These are phyloP conservation scores for Petrophora chlorosata DNA, from an alignment of 2,888 invertebrate species.

Conservation along the genomic window DNA sequence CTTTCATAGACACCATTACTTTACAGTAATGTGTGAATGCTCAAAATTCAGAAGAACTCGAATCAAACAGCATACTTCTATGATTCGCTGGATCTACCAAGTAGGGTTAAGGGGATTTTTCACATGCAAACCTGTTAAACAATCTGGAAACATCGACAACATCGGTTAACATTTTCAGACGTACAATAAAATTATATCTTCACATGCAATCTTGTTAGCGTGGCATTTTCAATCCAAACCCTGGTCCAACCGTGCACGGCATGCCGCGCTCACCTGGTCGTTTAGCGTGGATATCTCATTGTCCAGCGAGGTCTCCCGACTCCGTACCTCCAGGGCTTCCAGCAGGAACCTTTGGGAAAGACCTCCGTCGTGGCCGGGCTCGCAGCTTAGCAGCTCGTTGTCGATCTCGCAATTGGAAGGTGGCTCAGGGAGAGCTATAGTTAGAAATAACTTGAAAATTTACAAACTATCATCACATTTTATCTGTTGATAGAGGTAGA, in stretches of 20 bases:
- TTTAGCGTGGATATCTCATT: conserved; percentile 86
- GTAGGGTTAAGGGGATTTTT: too few species aligned
- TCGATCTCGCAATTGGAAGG: conserved; percentile 90
- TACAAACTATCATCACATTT: too few species aligned
- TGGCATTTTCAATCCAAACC: not conserved
- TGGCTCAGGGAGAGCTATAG: conserved; percentile 88
- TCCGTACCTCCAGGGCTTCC: conserved; percentile 88
- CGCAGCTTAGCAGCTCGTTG: conserved; percentile 87
- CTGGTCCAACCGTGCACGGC: conserved; percentile 31
- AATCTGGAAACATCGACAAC: too few species aligned
- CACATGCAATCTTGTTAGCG: conserved; percentile 7
- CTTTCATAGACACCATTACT: too few species aligned
- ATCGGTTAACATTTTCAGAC: too few species aligned
- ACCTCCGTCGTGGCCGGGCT: conserved; percentile 92
- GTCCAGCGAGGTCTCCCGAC: conserved; percentile 72
- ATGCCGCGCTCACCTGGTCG: conserved; percentile 83
- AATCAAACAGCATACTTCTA: too few species aligned
- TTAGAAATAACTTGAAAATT: not conserved
- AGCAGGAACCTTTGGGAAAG: conserved; percentile 91
- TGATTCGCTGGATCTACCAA: too few species aligned
- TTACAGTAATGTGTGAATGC: too few species aligned
- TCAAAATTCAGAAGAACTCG: too few species aligned
- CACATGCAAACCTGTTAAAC: too few species aligned
- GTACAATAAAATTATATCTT: too few species aligned
- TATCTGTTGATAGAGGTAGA: too few species aligned